phyloP scores from a whole-genome alignment of 2,888 invertebrate species.

The Callyntrura guangdongensis region DNA sequence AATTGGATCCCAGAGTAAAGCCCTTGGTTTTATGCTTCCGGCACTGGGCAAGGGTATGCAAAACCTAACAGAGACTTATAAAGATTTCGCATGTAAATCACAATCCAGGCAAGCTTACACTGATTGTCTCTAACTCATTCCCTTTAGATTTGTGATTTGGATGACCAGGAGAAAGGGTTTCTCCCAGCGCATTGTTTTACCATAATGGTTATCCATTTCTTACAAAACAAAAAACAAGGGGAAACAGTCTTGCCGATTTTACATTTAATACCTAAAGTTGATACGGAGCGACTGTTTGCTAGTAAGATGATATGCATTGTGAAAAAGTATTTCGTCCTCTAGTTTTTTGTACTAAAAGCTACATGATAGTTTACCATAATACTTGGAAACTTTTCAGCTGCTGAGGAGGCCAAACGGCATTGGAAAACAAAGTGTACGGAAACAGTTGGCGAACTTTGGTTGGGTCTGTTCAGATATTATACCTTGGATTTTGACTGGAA shows the following conservation, averaged over 20 bases:
- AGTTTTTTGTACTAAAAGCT: not conserved
- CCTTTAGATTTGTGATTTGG: conserved; percentile 86
- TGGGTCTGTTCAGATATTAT: conserved; percentile 86
- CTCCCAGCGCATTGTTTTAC: conserved; percentile 87
- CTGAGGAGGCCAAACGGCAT: conserved; percentile 78
- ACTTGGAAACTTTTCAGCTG: conserved; percentile 71
- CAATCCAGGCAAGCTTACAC: not conserved
- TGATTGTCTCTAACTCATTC: not conserved
- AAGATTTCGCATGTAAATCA: not conserved
- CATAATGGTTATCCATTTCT: conserved; percentile 87
- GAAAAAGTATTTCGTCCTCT: no score
- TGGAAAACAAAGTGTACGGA: conserved; percentile 85
- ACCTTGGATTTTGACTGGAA: conserved; percentile 84
- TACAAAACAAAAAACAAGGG: conserved; percentile 86
- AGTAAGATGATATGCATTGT: conserved; percentile 78
- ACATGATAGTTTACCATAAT: not conserved
- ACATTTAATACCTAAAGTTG: conserved; percentile 86
- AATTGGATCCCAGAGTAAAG: conserved; percentile 85
- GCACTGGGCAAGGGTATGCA: conserved; percentile 86
- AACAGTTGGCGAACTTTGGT: conserved; percentile 86
- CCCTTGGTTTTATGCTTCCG: conserved; percentile 85
- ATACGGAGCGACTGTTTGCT: conserved; percentile 77
- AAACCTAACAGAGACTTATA: not conserved
- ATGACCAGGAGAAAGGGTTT: conserved; percentile 86
- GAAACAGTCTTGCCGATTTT: conserved; percentile 86